Evolutionary conservation across 2,113 vertebrate genomes (phyloP).

Genomic region (Hystrix brachyura): DNA sequence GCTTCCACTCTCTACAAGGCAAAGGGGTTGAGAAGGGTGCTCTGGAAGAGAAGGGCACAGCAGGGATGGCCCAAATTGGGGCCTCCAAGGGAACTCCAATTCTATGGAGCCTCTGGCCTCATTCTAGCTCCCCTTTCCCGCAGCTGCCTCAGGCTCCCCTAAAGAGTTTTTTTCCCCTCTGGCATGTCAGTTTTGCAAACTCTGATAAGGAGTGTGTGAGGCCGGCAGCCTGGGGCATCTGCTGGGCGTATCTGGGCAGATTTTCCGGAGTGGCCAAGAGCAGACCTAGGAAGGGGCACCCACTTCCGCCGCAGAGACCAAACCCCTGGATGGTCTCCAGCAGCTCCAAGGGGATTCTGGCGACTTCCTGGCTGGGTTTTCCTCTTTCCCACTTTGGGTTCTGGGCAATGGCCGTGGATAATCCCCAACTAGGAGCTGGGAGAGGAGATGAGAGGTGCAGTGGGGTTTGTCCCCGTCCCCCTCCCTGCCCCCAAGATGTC

Average conservation of each 20-base stretch:
- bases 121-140: not conserved
- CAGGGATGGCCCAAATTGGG: not conserved
- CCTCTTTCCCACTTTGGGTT: not conserved
- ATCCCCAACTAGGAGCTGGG: not conserved
- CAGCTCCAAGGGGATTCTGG: not conserved
- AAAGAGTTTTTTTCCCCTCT: not conserved
- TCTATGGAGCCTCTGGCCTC: not conserved
- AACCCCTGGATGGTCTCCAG: not conserved
- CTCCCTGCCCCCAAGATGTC: not conserved
- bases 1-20: not conserved
- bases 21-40: not conserved
- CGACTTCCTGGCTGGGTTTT: not conserved
- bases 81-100: not conserved
- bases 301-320: not conserved
- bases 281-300: not conserved
- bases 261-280: conserved; percentile 48
- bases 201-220: conserved; percentile 28
- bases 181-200: conserved; percentile 23
- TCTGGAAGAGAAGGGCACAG: not conserved
- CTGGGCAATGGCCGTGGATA: not conserved
- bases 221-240: not conserved
- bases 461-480: not conserved
- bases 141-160: not conserved
- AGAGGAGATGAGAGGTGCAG: not conserved
- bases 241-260: conserved; percentile 34